A percentile compares a stretch with the other conserved stretches of the same genome.
Evolutionary conservation across 2,113 vertebrate genomes (phyloP).

Genomic region (Heloderma charlesbogerti): DNA sequence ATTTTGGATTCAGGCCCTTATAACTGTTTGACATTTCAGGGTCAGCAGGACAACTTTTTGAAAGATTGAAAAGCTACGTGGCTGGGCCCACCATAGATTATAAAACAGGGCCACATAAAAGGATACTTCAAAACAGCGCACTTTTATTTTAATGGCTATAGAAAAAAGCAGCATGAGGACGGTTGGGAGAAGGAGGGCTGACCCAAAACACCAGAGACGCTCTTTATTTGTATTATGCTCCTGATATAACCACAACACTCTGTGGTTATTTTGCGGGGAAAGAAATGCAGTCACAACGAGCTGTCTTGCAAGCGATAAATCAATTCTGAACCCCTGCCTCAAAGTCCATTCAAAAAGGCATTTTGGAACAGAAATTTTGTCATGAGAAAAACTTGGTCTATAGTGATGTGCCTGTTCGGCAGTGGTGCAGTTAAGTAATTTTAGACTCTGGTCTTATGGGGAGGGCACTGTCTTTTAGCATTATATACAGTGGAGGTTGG

Average conservation of each 20-base stretch:
- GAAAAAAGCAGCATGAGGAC: constrained; percentile 22
- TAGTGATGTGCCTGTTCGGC: background rate
- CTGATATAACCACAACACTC: background rate
- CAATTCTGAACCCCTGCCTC: background rate
- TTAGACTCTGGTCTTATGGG: background rate
- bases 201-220: constrained; percentile 2
- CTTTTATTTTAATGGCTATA: constrained; percentile 58
- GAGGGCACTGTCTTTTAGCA: background rate
- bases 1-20: constrained; percentile 65
- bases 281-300: background rate
- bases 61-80: constrained; percentile 71
- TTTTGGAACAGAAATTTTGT: background rate
- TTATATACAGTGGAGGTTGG: too few species aligned
- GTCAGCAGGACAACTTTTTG: constrained; percentile 71
- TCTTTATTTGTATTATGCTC: background rate
- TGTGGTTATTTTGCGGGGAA: rapidly evolving
- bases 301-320: background rate
- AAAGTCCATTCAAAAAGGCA: background rate
- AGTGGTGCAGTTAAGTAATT: background rate
- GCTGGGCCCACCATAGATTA: constrained; percentile 61
- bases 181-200: background rate
- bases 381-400: background rate
- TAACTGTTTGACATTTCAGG: constrained; percentile 74
- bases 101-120: constrained; percentile 68
- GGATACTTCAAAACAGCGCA: constrained; percentile 50